Percentiles rank a stretch among this genome's conserved stretches.
These are phyloP conservation scores for Xiphophorus couchianus DNA, from an alignment of 2,113 vertebrate species.

Conservation along the genomic window DNA sequence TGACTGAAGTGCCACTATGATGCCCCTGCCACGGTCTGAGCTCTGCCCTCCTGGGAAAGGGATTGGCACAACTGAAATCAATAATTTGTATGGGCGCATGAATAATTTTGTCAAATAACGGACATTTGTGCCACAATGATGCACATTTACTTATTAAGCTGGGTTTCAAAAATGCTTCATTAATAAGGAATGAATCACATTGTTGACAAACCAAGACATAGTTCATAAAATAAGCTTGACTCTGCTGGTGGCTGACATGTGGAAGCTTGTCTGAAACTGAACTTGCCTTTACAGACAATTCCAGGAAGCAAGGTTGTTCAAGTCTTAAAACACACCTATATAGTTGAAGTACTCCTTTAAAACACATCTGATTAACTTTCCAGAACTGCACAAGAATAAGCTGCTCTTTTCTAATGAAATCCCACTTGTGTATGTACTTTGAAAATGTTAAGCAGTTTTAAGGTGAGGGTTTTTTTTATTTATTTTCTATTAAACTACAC, in stretches of 20 bases:
- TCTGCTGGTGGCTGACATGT: not conserved
- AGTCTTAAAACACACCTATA: not conserved
- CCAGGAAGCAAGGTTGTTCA: not conserved
- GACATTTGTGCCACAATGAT: not conserved
- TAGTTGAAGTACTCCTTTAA: not conserved
- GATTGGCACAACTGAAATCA: too few species aligned
- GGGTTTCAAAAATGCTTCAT: not conserved
- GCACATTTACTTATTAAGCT: not conserved
- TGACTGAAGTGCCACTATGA: too few species aligned
- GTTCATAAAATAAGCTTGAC: not conserved
- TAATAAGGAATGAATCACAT: not conserved
- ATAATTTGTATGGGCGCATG: too few species aligned
- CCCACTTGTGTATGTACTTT: not conserved
- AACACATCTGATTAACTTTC: not conserved
- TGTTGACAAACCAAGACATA: not conserved
- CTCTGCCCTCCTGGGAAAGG: too few species aligned
- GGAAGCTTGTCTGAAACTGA: not conserved
- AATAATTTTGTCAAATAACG: too few species aligned
- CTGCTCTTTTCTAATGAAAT: not conserved
- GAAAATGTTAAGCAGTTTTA: not conserved
- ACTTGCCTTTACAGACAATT: not conserved
- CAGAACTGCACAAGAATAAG: not conserved
- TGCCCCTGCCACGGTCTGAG: too few species aligned
- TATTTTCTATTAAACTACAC: not conserved
- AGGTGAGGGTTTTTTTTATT: not conserved